These are phyloP conservation scores for Seira musarum DNA, from an alignment of 2,888 invertebrate genomes.

Conservation along the genomic window DNA sequence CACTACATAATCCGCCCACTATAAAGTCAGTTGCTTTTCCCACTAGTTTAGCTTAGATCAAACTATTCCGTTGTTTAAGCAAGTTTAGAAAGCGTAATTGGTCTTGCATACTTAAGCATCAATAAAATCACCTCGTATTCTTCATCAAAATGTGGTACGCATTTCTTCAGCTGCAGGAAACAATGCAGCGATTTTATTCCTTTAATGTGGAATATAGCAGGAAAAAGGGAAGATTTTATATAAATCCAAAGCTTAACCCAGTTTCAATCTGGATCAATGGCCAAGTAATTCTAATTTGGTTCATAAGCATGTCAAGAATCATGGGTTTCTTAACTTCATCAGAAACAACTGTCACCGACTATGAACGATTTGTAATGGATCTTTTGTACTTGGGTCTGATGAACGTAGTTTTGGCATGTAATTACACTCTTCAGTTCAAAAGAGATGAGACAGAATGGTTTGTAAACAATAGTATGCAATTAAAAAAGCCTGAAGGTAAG, in stretches of 20 bases:
- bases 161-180: constrained; percentile 18
- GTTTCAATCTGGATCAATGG: constrained; percentile 2
- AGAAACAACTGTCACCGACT: background rate
- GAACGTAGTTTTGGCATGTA: background rate
- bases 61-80: too few relatives aligned
- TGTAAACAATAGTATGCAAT: constrained; percentile 18
- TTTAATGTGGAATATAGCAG: constrained; percentile 7
- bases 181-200: constrained; percentile 5
- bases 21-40: too few relatives aligned
- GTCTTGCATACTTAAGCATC: too few relatives aligned
- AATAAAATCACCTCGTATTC: too few relatives aligned
- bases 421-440: constrained; percentile 2
- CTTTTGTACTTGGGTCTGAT: constrained; percentile 16
- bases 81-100: too few relatives aligned
- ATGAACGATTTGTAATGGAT: constrained; percentile 35
- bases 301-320: background rate
- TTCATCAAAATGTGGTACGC: constrained; percentile 41
- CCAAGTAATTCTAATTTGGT: constrained; percentile 4
- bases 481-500: constrained; percentile 21
- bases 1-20: too few relatives aligned
- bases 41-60: too few relatives aligned
- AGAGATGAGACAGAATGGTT: background rate
- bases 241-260: background rate
- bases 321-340: background rate
- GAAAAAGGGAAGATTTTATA: background rate